Conservation (phyloP, 2,888 invertebrate genomes). For the Cheilosia vernalis region DNA sequence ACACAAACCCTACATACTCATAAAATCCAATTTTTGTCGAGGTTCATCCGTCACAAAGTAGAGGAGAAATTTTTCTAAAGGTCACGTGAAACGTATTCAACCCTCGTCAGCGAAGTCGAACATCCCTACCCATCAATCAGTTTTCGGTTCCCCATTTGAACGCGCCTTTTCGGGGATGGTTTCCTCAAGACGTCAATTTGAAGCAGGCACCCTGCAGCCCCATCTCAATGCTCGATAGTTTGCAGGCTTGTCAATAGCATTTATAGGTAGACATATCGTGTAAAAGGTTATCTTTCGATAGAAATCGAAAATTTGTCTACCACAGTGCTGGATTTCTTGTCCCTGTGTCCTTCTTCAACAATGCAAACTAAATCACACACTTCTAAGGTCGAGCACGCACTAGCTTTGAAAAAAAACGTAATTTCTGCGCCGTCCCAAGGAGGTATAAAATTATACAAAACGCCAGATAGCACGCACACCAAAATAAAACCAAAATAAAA, state of each 20-base stretch:
- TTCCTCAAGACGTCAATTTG: background rate
- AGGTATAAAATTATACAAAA: slow-evolving; percentile 1
- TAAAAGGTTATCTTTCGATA: slow-evolving; percentile 24
- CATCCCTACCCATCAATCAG: slow-evolving; percentile 18
- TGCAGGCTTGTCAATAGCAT: slow-evolving; percentile 46
- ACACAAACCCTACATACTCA: slow-evolving; percentile 42
- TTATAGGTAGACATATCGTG: slow-evolving; percentile 18
- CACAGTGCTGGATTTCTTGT: background rate
- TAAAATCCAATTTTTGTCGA: slow-evolving; percentile 35
- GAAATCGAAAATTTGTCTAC: slow-evolving; percentile 17
- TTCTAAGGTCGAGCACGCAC: slow-evolving; percentile 10
- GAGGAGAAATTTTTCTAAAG: slow-evolving; percentile 4
- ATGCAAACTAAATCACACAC: slow-evolving; percentile 46
- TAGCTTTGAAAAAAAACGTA: background rate
- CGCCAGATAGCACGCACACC: slow-evolving; percentile 1
- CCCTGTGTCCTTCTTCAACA: background rate
- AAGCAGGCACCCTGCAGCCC: background rate
- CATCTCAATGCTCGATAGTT: slow-evolving; percentile 51
- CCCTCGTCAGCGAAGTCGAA: slow-evolving; percentile 15
- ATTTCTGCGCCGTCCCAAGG: background rate
- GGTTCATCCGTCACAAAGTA: background rate
- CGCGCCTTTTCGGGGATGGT: slow-evolving; percentile 27
- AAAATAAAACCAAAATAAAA: background rate
- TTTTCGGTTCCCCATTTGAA: slow-evolving; percentile 44
- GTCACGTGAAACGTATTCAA: background rate